These are phyloP conservation scores for Rhyzopertha dominica DNA, from an alignment of 1,140 invertebrate species.

Conservation along the genomic window DNA sequence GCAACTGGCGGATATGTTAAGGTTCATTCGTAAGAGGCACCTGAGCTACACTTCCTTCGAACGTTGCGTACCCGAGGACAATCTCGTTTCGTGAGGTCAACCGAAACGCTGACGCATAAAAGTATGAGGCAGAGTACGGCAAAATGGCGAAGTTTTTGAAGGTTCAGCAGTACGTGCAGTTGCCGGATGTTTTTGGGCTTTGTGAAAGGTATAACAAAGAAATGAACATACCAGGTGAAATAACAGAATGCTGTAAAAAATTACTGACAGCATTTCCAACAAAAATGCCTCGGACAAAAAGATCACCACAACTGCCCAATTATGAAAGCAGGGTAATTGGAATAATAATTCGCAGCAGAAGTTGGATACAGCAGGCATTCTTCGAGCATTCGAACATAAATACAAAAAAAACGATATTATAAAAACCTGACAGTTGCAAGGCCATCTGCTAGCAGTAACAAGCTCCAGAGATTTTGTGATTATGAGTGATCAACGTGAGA, in stretches of 20 bases:
- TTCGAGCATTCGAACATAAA: slow-evolving; percentile 16
- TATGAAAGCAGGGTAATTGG: slow-evolving; percentile 59
- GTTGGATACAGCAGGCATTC: slow-evolving; percentile 7
- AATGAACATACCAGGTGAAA: slow-evolving; percentile 49
- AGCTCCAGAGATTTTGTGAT: too few relatives aligned
- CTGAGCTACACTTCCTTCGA: slow-evolving; percentile 52
- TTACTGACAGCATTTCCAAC: slow-evolving; percentile 22
- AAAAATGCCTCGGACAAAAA: slow-evolving; percentile 21
- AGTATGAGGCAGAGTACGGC: slow-evolving; percentile 37
- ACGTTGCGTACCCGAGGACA: slow-evolving; percentile 51
- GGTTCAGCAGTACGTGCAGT: slow-evolving; percentile 39
- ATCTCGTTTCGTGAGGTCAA: slow-evolving; percentile 35
- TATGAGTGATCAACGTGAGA: too few relatives aligned
- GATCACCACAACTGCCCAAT: slow-evolving; percentile 45
- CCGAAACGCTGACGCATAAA: slow-evolving; percentile 42
- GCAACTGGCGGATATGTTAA: slow-evolving; percentile 55
- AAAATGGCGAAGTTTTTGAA: slow-evolving; percentile 46
- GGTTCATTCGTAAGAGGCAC: slow-evolving; percentile 56
- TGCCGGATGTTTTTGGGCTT: slow-evolving; percentile 49
- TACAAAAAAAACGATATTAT: slow-evolving; percentile 3
- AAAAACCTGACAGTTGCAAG: slow-evolving; percentile 16
- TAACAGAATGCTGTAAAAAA: slow-evolving; percentile 23
- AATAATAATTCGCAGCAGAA: slow-evolving; percentile 47
- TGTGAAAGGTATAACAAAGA: slow-evolving; percentile 52
- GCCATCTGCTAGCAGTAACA: too few relatives aligned